Percentiles rank a stretch among this genome's conserved stretches.
Evolutionary conservation across 53 echinoderm and acorn worm species (phyloP).

Genomic region (Apostichopus leukothele): DNA sequence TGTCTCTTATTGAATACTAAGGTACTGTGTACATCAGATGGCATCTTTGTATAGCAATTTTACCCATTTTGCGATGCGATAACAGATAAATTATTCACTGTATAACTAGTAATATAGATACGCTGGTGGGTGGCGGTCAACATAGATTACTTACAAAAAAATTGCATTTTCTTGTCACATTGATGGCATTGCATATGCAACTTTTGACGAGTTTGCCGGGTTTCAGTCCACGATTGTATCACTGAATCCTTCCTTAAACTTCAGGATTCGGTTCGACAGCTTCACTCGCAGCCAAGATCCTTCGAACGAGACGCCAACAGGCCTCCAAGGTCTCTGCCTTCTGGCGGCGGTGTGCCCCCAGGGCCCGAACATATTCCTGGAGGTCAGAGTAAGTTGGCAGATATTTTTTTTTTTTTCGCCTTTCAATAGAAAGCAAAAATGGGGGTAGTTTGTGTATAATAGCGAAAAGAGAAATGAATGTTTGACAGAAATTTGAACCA

Average conservation of each 20-base stretch:
- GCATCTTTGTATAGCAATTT: too few relatives aligned
- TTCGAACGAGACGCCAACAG: constrained; percentile 26
- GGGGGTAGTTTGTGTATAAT: not conserved
- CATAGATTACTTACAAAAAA: too few relatives aligned
- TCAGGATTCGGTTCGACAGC: constrained; percentile 43
- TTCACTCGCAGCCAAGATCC: constrained; percentile 34
- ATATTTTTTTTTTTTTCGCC: not conserved
- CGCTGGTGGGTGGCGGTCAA: too few relatives aligned
- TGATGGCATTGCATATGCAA: too few relatives aligned
- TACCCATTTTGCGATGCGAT: too few relatives aligned
- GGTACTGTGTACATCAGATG: too few relatives aligned
- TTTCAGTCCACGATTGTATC: too few relatives aligned
- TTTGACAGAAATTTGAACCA: not conserved
- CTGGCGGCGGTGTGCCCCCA: not conserved
- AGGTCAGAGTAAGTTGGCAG: not conserved
- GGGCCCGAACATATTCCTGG: not conserved
- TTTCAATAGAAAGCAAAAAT: not conserved
- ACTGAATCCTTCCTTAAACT: not conserved
- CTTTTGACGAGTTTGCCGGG: too few relatives aligned
- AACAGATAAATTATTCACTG: too few relatives aligned
- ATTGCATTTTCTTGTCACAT: too few relatives aligned
- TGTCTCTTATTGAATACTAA: too few relatives aligned
- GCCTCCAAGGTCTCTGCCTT: constrained; percentile 6
- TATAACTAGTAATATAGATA: too few relatives aligned
- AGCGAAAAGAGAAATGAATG: not conserved